Evolutionary conservation across 64 coral and sea anemone genomes (phyloP).

Genomic region (Pachyseris speciosa): DNA sequence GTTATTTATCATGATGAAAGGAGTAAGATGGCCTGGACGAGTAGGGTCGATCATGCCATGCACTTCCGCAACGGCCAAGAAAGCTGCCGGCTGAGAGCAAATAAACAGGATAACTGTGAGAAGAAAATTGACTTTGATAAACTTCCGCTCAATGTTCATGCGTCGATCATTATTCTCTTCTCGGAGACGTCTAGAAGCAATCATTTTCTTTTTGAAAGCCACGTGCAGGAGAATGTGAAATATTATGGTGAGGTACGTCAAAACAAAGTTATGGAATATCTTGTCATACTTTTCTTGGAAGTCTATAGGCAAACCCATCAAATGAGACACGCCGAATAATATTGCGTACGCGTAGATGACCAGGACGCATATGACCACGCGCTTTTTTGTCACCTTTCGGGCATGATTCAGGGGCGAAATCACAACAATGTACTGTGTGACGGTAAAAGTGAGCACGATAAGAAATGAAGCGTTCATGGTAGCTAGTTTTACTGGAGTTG

Average conservation of each 20-base stretch:
- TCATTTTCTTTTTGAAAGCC: neutral
- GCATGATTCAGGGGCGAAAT: conserved; percentile 27
- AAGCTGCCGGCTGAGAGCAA: neutral
- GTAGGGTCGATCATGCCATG: neutral
- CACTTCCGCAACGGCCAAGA: neutral
- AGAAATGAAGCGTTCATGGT: conserved; percentile 38
- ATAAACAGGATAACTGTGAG: conserved; percentile 14
- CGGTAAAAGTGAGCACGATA: conserved; percentile 19
- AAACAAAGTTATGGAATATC: neutral
- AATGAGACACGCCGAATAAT: neutral
- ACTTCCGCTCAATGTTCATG: neutral
- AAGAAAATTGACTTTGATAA: conserved; percentile 42
- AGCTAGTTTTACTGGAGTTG: neutral
- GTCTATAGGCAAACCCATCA: neutral
- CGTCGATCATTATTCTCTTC: neutral
- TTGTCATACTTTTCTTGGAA: neutral
- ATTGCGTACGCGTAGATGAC: neutral
- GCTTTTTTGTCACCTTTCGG: neutral
- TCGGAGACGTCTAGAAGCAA: neutral
- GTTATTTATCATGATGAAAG: conserved; percentile 14
- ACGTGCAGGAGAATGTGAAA: conserved; percentile 3
- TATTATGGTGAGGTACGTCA: conserved; percentile 2
- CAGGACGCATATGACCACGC: neutral
- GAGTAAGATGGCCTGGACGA: neutral
- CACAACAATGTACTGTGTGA: conserved; percentile 30